Evolutionary conservation across 2,113 vertebrate species (phyloP).

Genomic region (Pungitius pungitius): DNA sequence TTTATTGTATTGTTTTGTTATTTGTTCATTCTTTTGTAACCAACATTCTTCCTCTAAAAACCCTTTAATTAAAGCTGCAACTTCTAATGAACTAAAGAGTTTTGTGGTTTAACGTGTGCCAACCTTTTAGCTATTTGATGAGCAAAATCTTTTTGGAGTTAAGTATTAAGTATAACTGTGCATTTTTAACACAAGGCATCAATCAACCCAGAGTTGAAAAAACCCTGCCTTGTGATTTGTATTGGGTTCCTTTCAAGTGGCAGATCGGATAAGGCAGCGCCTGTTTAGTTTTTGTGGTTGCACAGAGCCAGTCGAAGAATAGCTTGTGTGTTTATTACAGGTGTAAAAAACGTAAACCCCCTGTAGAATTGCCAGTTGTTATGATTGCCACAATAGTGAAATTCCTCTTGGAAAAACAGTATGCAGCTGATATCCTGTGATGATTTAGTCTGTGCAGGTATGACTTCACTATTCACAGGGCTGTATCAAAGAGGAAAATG

Average conservation of each 20-base stretch:
- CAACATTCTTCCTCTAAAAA: conserved; percentile 8
- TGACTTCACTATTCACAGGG: conserved; percentile 7
- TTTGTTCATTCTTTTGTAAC: conserved; percentile 32
- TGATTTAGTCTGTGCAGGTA: conserved; percentile 38
- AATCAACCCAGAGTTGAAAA: conserved; percentile 51
- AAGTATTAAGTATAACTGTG: conserved; percentile 42
- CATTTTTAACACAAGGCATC: conserved; percentile 60
- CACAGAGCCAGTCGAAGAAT: conserved; percentile 20
- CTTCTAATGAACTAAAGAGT: conserved; percentile 24
- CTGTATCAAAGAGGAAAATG: conserved; percentile 19
- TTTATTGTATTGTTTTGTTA: conserved; percentile 9
- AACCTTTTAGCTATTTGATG: conserved; percentile 36
- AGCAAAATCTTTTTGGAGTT: conserved; percentile 42
- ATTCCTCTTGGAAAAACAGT: conserved; percentile 39
- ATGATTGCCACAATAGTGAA: conserved; percentile 41
- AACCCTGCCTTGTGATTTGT: conserved; percentile 49
- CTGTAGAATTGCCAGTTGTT: conserved; percentile 32
- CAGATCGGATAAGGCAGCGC: conserved; percentile 57
- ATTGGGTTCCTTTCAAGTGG: conserved; percentile 61
- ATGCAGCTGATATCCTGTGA: conserved; percentile 43
- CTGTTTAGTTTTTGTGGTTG: conserved; percentile 62
- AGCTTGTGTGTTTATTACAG: conserved; percentile 63
- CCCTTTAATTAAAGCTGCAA: neutral
- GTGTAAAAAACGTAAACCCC: conserved; percentile 56
- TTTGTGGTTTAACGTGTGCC: conserved; percentile 5